Conservation (phyloP, 2,113 vertebrate species). For the Struthio camelus region DNA sequence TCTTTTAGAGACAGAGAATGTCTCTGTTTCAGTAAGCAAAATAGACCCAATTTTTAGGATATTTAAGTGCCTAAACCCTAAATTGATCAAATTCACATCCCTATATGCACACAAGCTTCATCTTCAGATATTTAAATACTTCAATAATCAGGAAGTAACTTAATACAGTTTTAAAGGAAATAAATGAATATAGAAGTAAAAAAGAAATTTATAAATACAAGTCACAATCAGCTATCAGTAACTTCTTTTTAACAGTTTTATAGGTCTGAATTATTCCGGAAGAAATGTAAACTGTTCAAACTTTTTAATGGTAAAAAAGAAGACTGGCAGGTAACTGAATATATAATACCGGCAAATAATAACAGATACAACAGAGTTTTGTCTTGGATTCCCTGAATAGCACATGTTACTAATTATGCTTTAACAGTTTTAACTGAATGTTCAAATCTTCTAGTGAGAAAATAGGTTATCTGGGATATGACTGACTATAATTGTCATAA, state of each 20-base stretch:
- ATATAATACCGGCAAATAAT: not conserved
- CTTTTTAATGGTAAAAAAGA: not conserved
- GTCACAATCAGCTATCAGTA: not conserved
- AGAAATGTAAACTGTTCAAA: not conserved
- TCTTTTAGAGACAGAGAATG: not conserved
- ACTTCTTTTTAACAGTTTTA: not conserved
- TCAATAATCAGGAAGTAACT: not conserved
- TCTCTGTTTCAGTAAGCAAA: not conserved
- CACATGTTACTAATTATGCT: not conserved
- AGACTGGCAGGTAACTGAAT: not conserved
- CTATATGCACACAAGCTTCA: not conserved
- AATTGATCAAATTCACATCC: not conserved
- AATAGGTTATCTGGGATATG: not conserved
- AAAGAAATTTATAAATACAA: not conserved
- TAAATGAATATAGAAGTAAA: not conserved
- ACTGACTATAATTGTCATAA: not conserved
- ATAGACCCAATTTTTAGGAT: not conserved
- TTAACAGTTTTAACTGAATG: not conserved
- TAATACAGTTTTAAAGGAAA: not conserved
- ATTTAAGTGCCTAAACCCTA: not conserved
- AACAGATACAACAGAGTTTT: not conserved
- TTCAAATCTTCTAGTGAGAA: not conserved
- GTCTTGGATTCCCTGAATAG: constrained; percentile 28
- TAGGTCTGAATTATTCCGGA: not conserved
- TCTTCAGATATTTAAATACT: not conserved